Evolutionary conservation across 2,797 vertebrate species (phyloP).

Genomic region (Sebastes umbrosus): DNA sequence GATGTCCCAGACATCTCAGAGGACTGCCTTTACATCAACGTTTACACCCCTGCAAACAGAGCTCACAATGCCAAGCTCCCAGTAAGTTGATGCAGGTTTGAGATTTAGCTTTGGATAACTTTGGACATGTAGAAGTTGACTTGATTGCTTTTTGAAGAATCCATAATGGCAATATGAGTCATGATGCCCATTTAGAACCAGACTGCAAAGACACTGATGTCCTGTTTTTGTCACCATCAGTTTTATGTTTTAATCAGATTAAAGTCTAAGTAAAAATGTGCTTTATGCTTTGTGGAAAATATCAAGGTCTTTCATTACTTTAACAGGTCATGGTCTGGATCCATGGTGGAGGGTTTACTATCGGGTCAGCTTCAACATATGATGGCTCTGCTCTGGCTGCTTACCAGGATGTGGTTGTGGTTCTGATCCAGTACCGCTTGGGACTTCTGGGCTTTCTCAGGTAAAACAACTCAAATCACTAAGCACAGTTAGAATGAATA

Average conservation of each 20-base stretch:
- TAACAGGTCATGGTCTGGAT: constrained; percentile 88
- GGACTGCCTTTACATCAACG: constrained; percentile 84
- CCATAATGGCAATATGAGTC: background rate
- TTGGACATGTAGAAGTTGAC: no score
- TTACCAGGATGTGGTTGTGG: constrained; percentile 84
- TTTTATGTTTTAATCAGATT: no score
- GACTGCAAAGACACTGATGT: no score
- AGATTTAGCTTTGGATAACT: no score
- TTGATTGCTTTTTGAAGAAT: background rate
- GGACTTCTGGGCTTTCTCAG: constrained; percentile 86
- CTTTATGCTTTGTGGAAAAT: background rate
- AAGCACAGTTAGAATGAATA: background rate
- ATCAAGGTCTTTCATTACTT: background rate
- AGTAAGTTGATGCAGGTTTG: constrained; percentile 54
- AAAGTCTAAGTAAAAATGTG: no score
- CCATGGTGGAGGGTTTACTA: constrained; percentile 75
- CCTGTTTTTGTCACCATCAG: no score
- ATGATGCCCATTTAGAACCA: background rate
- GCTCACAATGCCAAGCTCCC: constrained; percentile 68
- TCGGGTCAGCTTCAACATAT: constrained; percentile 70
- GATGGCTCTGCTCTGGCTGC: constrained; percentile 82
- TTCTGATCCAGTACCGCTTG: constrained; percentile 86
- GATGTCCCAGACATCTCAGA: constrained; percentile 73
- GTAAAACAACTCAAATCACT: constrained; percentile 58
- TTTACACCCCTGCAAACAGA: constrained; percentile 78